phyloP scores from a whole-genome alignment of 2,797 vertebrate genomes.

The Erethizon dorsatum region DNA sequence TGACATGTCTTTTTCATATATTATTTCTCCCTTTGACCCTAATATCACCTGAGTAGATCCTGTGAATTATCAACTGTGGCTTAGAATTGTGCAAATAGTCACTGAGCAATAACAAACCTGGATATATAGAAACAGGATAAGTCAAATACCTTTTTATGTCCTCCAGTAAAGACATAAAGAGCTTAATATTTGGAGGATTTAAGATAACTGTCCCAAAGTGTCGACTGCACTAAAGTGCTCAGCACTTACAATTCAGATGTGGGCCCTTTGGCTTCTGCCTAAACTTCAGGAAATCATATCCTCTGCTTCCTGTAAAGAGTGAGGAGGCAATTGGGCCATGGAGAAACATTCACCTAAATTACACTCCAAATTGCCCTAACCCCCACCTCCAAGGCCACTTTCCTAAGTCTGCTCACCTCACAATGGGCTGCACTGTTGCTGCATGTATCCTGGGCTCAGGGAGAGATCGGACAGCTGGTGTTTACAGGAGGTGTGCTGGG shows the following conservation, averaged over 20 bases:
- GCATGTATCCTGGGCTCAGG: accelerated
- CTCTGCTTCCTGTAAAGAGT: background rate
- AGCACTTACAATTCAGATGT: background rate
- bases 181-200: background rate
- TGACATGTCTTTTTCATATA: too few species aligned
- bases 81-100: background rate
- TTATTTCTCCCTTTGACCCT: background rate
- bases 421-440: background rate
- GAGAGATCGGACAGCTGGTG: background rate
- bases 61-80: background rate
- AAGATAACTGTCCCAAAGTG: background rate
- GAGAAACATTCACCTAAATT: background rate
- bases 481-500: background rate
- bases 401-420: background rate
- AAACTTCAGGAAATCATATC: background rate
- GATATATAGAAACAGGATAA: background rate
- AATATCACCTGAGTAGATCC: background rate
- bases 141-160: background rate
- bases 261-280: background rate
- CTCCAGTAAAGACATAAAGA: background rate
- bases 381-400: background rate
- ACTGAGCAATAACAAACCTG: background rate
- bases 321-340: background rate
- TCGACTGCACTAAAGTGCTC: background rate
- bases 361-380: background rate